A percentile compares a stretch with the other conserved stretches of the same genome.
Evolutionary conservation across 2,888 invertebrate species (phyloP).

Genomic region (Drosophila quinaria): DNA sequence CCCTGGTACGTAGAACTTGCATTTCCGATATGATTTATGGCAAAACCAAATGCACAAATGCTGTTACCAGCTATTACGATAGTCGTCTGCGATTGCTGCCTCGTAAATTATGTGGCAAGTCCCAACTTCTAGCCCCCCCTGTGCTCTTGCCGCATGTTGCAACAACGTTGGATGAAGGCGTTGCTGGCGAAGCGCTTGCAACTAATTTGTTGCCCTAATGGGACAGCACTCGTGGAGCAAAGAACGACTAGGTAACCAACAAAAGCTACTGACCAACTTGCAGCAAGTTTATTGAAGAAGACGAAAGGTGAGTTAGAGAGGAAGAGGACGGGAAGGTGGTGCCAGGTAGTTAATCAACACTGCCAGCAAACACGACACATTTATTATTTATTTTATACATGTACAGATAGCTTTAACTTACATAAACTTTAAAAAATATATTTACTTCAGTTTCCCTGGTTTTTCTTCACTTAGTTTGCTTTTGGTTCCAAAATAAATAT

Average conservation of each 20-base stretch:
- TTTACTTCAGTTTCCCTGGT: background rate
- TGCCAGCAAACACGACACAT: conserved; percentile 1
- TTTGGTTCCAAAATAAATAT: too few relatives aligned
- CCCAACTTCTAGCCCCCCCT: background rate
- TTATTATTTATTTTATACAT: background rate
- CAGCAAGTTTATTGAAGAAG: conserved; percentile 1
- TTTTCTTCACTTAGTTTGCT: too few relatives aligned
- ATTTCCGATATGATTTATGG: conserved; percentile 76
- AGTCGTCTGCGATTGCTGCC: conserved; percentile 65
- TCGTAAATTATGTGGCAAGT: conserved; percentile 63
- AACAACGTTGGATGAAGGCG: conserved; percentile 7
- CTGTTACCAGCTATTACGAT: conserved; percentile 69
- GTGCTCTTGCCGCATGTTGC: conserved; percentile 8
- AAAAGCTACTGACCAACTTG: conserved; percentile 16
- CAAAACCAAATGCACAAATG: conserved; percentile 68
- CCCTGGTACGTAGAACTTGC: conserved; percentile 41
- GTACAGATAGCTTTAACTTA: background rate
- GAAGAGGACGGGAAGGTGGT: background rate
- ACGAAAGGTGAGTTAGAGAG: background rate
- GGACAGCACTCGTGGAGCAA: conserved; percentile 48
- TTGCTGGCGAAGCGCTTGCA: conserved; percentile 34
- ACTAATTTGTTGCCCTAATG: conserved; percentile 77
- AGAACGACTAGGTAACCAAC: conserved; percentile 3
- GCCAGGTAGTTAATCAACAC: background rate
- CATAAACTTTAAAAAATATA: background rate